A percentile compares a stretch with the other conserved stretches of the same genome.
These are phyloP conservation scores for Aricia artaxerxes DNA, from an alignment of 2,888 invertebrate genomes.

Conservation along the genomic window DNA sequence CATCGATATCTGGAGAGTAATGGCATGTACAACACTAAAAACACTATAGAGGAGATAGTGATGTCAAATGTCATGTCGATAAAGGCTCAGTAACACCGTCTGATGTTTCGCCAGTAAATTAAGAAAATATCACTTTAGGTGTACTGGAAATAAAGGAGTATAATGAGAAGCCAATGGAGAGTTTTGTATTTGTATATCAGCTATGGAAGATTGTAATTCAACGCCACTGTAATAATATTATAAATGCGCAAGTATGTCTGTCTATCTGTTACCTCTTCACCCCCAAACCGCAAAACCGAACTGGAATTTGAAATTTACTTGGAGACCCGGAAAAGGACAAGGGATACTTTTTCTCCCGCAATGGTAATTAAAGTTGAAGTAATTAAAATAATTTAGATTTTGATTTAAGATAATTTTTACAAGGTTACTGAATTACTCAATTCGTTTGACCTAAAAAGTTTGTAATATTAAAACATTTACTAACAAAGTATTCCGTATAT, in stretches of 20 bases:
- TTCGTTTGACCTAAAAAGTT: not conserved
- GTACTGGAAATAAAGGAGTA: not conserved
- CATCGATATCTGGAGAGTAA: conserved; percentile 48
- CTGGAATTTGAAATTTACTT: too few species aligned
- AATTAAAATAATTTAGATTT: too few species aligned
- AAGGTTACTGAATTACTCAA: too few species aligned
- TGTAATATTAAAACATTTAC: not conserved
- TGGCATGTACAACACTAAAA: conserved; percentile 62
- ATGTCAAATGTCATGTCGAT: conserved; percentile 58
- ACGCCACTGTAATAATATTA: too few species aligned
- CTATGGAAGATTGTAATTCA: not conserved
- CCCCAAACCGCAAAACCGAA: too few species aligned
- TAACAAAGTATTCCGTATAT: not conserved
- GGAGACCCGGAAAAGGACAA: too few species aligned
- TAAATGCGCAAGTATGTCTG: too few species aligned
- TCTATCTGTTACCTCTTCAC: too few species aligned
- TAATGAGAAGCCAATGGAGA: not conserved
- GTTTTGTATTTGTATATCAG: not conserved
- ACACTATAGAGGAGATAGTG: conserved; percentile 58
- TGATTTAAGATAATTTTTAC: too few species aligned
- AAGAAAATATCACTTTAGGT: conserved; percentile 6
- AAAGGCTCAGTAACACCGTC: conserved; percentile 31
- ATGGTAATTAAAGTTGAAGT: too few species aligned
- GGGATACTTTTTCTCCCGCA: too few species aligned
- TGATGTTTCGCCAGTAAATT: conserved; percentile 19